Evolutionary conservation across 2,113 vertebrate genomes (phyloP).

Genomic region (Pan troglodytes): DNA sequence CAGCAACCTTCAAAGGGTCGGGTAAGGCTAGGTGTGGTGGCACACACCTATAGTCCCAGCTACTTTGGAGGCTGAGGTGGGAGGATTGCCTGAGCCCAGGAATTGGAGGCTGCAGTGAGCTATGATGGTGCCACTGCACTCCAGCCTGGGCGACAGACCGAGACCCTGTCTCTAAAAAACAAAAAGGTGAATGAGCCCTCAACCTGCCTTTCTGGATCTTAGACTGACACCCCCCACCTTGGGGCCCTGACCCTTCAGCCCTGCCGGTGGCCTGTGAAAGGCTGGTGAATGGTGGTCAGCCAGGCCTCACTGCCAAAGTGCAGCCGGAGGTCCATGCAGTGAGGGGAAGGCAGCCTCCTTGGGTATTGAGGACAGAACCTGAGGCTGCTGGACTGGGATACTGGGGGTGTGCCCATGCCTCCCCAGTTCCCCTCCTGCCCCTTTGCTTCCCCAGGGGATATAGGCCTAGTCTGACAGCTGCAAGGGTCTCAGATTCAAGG

Average conservation of each 20-base stretch:
- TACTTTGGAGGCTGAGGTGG: background rate
- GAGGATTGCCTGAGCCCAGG: background rate
- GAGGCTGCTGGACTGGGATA: background rate
- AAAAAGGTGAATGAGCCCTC: background rate
- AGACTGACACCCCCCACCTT: background rate
- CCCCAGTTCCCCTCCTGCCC: background rate
- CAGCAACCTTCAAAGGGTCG: background rate
- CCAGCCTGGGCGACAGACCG: background rate
- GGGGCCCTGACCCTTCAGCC: background rate
- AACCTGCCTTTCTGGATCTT: background rate
- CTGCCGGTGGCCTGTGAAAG: background rate
- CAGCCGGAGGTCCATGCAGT: background rate
- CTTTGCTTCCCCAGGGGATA: background rate
- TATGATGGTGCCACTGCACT: background rate
- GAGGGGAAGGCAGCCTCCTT: background rate
- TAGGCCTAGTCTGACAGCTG: background rate
- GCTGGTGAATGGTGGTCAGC: background rate
- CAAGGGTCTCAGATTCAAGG: background rate
- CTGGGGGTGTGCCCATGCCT: too few species aligned
- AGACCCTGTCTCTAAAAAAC: background rate
- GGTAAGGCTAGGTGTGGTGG: background rate
- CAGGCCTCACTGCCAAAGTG: background rate
- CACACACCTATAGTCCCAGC: background rate
- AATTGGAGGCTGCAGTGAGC: background rate
- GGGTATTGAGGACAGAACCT: background rate